Evolutionary conservation across 2,797 vertebrate genomes (phyloP), one percentile per base, ranked within the genome.

Genomic region (Leucoraja ocellata): DNA sequence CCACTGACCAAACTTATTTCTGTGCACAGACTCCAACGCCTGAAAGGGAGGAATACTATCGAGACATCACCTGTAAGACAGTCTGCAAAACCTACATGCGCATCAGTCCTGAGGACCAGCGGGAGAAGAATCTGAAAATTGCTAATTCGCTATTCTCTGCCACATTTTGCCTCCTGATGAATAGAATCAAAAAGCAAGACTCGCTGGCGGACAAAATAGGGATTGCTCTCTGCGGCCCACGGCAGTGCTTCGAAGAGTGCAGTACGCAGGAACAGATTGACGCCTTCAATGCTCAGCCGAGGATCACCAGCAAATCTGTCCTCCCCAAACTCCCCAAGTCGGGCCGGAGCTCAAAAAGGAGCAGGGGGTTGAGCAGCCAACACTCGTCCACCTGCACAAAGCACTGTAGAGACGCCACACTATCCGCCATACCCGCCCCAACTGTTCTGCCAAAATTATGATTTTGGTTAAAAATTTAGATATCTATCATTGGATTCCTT

Each of bases 371-470:
- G 9, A 7, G 4, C 9, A 74, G 90, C 32, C 39, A 54, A 25
- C 58, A 54, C 7, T 68, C 84, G 36, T 88, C 84, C 14, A 23
- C 25, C 71, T 74, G 65, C 46, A 3, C n/a, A 4, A 74, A 88
- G 84, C 84, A 88, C 36, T 88, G 84, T 68, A 65, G 18, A n/a
- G 90, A 74, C 16, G 32, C 25, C 39, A 74, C 23, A 16, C 10
- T 39, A 92, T 54, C 23, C 3, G 23, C 68, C 25, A 13, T 18
- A 16, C 16, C 71, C 0, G n/a, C 23, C 14, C 23, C 25, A 36
- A 92, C 90, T 76, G 90, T 92, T 46, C 90, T 92, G 73, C 90
- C 90, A 74, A 92, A 92, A 16, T 54, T 92, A 92, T 92, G 68
- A 92, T 46, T 23, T 46, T 54, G 68, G 39, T 46, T 74, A 4